Conservation (phyloP, 2,888 invertebrate species). For the Microplitis manilae region DNA sequence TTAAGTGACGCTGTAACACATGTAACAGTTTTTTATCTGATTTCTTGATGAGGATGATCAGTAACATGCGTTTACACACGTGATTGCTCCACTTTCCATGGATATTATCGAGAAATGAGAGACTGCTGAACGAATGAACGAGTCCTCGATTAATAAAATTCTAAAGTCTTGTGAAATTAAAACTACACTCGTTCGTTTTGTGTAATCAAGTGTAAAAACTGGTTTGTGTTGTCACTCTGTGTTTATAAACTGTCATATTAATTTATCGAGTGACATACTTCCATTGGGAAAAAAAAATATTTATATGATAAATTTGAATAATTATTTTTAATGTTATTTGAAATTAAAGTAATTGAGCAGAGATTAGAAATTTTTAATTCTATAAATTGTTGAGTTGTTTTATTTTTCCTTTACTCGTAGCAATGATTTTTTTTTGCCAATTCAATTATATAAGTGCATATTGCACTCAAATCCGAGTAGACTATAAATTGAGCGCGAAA, state of each 20-base stretch:
- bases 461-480: conserved; percentile 59
- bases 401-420: too few species aligned
- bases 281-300: neutral
- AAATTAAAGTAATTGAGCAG: neutral
- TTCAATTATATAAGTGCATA: neutral
- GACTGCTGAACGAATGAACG: neutral
- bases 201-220: conserved; percentile 29
- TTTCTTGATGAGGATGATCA: conserved; percentile 19
- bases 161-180: conserved; percentile 27
- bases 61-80: conserved; percentile 4
- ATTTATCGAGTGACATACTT: conserved; percentile 27
- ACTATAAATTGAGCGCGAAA: conserved; percentile 70
- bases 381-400: too few species aligned
- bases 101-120: conserved; percentile 34
- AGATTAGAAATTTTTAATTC: too few species aligned
- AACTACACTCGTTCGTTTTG: conserved; percentile 2
- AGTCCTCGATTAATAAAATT: conserved; percentile 50
- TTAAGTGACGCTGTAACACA: conserved; percentile 15
- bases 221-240: conserved; percentile 27
- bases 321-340: neutral
- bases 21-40: conserved; percentile 17
- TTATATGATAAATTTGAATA: neutral
- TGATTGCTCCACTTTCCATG: conserved; percentile 30
- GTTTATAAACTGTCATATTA: conserved; percentile 1
- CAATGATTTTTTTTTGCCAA: neutral